Percentiles rank a stretch among this genome's conserved stretches.
Evolutionary conservation across 2,113 vertebrate genomes (phyloP).

Genomic region (Thryonomys swinderianus): DNA sequence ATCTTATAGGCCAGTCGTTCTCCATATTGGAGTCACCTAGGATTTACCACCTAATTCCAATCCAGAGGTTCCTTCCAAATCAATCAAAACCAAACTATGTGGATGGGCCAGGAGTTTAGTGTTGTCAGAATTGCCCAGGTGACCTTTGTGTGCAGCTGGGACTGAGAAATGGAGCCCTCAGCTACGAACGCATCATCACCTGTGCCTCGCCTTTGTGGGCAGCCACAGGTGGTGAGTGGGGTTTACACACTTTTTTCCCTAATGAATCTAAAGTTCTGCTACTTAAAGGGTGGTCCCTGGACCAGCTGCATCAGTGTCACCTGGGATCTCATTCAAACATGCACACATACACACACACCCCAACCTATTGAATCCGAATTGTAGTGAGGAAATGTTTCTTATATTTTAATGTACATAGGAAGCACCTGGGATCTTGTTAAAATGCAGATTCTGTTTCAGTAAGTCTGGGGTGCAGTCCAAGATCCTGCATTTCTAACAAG

Average conservation of each 20-base stretch:
- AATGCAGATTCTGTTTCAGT: conserved; percentile 67
- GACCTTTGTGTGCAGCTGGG: not conserved
- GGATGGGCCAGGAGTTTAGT: not conserved
- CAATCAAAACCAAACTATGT: not conserved
- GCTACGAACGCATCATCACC: not conserved
- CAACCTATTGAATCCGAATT: conserved; percentile 17
- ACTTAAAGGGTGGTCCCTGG: conserved; percentile 20
- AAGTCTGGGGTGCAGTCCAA: conserved; percentile 57
- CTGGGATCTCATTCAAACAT: conserved; percentile 20
- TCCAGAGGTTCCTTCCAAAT: not conserved
- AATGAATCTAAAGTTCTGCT: not conserved
- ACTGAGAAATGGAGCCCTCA: not conserved
- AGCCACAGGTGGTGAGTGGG: not conserved
- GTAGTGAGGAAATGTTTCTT: conserved; percentile 35
- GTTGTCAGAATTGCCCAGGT: not conserved
- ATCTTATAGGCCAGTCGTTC: not conserved
- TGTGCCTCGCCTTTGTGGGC: not conserved
- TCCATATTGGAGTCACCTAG: not conserved
- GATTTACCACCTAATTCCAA: not conserved
- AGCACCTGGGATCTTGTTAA: conserved; percentile 69
- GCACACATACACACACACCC: not conserved
- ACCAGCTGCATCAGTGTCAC: conserved; percentile 6
- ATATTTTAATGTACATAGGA: conserved; percentile 36
- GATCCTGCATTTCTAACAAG: conserved; percentile 59
- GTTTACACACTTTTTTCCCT: not conserved